A percentile compares a stretch with the other conserved stretches of the same genome.
These are phyloP conservation scores for Centropristis striata DNA, from an alignment of 2,113 vertebrate genomes.

Conservation along the genomic window DNA sequence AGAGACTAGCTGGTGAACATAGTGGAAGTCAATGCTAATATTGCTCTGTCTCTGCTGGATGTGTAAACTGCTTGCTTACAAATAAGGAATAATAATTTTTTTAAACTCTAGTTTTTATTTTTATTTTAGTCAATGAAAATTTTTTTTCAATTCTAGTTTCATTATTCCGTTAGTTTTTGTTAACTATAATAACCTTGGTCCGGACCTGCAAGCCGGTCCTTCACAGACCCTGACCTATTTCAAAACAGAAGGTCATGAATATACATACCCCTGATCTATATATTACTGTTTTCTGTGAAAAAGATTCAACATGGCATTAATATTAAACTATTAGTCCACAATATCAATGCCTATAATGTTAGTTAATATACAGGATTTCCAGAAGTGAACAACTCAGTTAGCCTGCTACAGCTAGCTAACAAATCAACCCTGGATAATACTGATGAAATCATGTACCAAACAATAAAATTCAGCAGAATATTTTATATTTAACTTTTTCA, in stretches of 20 bases:
- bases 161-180: too few species aligned
- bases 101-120: too few species aligned
- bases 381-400: not conserved
- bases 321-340: not conserved
- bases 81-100: too few species aligned
- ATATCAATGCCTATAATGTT: not conserved
- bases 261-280: not conserved
- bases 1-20: too few species aligned
- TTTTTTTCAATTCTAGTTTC: too few species aligned
- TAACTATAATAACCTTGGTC: too few species aligned
- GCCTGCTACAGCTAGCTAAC: not conserved
- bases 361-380: not conserved
- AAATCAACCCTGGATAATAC: not conserved
- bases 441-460: not conserved
- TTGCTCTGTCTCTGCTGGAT: too few species aligned
- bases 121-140: too few species aligned
- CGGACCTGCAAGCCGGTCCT: too few species aligned
- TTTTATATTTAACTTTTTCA: not conserved
- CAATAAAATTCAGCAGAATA: not conserved
- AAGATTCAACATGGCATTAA: not conserved
- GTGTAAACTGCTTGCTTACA: too few species aligned
- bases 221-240: too few species aligned
- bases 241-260: not conserved
- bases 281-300: not conserved
- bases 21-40: too few species aligned